Conservation (phyloP, 1,140 invertebrate genomes). For the Trinorchestia longiramus region DNA sequence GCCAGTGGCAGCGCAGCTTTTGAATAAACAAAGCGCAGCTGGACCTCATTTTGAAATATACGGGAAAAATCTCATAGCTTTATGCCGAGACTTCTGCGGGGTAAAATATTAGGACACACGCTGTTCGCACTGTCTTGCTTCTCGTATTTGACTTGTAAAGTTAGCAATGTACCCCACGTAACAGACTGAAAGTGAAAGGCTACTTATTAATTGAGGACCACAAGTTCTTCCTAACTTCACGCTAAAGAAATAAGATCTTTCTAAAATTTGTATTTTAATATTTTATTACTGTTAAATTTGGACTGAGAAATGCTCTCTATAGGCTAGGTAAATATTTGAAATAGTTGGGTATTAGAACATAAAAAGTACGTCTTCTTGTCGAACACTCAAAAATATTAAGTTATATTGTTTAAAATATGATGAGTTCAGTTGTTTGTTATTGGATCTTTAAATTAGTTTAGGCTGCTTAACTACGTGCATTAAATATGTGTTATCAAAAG, state of each 20-base stretch:
- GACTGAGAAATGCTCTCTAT: background rate
- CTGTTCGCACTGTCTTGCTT: background rate
- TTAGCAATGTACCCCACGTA: background rate
- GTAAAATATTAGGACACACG: background rate
- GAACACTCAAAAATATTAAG: background rate
- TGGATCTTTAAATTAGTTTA: background rate
- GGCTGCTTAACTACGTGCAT: background rate
- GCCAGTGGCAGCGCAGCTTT: background rate
- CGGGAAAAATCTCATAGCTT: background rate
- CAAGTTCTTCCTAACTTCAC: background rate
- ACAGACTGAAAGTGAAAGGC: background rate
- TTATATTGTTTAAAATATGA: background rate
- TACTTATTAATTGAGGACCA: background rate
- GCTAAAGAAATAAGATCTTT: background rate
- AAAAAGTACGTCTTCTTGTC: background rate
- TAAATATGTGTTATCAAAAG: too few species aligned
- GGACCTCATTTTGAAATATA: conserved; percentile 7
- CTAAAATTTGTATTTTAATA: background rate
- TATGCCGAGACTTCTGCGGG: background rate
- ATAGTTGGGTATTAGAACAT: background rate
- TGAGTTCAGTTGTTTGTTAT: background rate
- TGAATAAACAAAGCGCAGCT: background rate
- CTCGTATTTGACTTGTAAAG: background rate
- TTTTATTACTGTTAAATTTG: background rate
- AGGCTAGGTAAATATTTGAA: background rate